A percentile compares a stretch with the other conserved stretches of the same genome.
phyloP scores from a whole-genome alignment of 2,797 vertebrate species.

The Bufotes viridis region DNA sequence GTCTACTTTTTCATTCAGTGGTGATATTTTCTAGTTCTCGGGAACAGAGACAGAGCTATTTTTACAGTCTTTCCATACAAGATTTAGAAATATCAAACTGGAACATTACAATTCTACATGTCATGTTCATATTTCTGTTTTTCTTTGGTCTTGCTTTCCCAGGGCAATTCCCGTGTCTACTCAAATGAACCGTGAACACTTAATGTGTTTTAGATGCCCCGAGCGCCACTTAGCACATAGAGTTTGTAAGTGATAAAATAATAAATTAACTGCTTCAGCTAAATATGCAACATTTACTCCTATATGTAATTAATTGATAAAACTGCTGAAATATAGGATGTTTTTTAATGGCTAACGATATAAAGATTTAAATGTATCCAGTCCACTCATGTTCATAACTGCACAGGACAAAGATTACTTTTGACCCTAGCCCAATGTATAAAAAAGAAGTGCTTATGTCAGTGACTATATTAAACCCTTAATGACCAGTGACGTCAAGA shows the following conservation, averaged over 20 bases:
- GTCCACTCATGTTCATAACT: neutral
- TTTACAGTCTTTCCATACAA: neutral
- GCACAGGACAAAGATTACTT: neutral
- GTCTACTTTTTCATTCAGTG: neutral
- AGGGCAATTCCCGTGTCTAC: conserved; percentile 49
- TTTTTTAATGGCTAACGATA: neutral
- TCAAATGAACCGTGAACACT: conserved; percentile 55
- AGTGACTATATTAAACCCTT: neutral
- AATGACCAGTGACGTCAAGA: too few species aligned
- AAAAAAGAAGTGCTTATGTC: neutral
- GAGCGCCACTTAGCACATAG: conserved; percentile 48
- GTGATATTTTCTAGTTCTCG: neutral
- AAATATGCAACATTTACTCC: conserved; percentile 30
- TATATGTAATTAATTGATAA: conserved; percentile 35
- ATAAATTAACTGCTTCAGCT: conserved; percentile 48
- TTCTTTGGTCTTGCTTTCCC: conserved; percentile 37
- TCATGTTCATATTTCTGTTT: conserved; percentile 36
- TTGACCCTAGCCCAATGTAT: neutral
- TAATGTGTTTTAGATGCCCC: conserved; percentile 54
- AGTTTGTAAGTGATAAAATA: conserved; percentile 43
- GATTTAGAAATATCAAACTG: conserved; percentile 9
- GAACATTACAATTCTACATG: conserved; percentile 29
- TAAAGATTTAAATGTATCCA: neutral
- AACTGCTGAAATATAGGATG: neutral
- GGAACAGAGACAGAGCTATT: neutral